Evolutionary conservation across 2,888 invertebrate species (phyloP), one percentile per base, ranked within the genome.

Genomic region (Idaea straminata): DNA sequence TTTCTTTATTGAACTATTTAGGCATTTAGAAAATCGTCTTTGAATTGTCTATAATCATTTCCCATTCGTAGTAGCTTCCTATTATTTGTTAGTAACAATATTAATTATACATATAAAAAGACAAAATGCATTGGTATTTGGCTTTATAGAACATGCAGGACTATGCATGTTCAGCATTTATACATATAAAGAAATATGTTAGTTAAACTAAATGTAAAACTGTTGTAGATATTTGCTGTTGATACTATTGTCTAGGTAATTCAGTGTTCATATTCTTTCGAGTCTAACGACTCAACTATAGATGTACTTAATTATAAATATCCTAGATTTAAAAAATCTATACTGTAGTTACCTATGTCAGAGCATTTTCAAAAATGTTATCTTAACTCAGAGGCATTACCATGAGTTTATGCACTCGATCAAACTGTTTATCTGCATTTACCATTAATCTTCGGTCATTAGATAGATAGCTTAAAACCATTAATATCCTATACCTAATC

Each of bases 91-190:
- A 71, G 72, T 69, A 63, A 73, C 74, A 70, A 72, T 69, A 83
- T 74, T 68, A 73, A 74, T 73, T 75, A 71, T 89, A 90, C 89
- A 87, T 88, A 87, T 89, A 89, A 89, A 88, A 88, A 83, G 78
- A 84, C 84, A 84, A 88, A 87, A 93, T 93, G 93, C 93, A 93
- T 93, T 93, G 93, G 93, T 93, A 93, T 88, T 91, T 92, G 93
- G 93, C 93, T 93, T 93, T 93, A 93, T 91, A 84, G 89, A 88
- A 89, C 91, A 89, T 91, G 88, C 83, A 83, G 73, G 72, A 75
- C 68, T 82, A 82, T 83, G 81, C 87, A 87, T 91, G 91, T 92
- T 92, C 91, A 86, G 85, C 86, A 87, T 87, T 87, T 86, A 88
- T 86, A 85, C 80, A 81, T 83, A 81, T 83, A 85, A 78, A 75